phyloP scores from a whole-genome alignment of 2,797 vertebrate species.

The Xenops minutus region DNA sequence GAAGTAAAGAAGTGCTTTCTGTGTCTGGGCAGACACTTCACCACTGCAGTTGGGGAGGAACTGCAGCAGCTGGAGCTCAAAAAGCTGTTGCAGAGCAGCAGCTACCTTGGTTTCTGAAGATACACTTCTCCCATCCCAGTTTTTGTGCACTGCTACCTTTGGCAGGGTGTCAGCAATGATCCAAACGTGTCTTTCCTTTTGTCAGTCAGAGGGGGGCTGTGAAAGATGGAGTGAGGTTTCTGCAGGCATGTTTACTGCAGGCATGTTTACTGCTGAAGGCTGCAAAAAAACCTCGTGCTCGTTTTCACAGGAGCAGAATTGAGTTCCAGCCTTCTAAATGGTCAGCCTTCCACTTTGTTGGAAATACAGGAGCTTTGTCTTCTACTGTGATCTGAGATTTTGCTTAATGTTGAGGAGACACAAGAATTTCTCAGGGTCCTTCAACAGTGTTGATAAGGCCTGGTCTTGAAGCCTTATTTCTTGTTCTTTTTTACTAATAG shows the following conservation, averaged over 20 bases:
- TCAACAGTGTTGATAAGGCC: background rate
- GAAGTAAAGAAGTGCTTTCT: background rate
- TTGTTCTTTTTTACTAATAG: background rate
- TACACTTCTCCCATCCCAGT: too few species aligned
- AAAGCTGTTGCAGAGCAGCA: too few species aligned
- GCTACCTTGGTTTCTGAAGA: too few species aligned
- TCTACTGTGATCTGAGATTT: background rate
- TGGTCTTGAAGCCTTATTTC: background rate
- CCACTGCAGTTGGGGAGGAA: too few species aligned
- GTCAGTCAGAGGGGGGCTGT: background rate
- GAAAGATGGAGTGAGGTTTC: too few species aligned
- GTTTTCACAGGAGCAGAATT: background rate
- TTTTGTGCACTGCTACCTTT: too few species aligned
- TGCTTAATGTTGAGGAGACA: background rate
- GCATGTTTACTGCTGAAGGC: too few species aligned
- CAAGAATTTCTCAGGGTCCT: background rate
- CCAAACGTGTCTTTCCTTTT: background rate
- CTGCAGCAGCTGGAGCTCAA: too few species aligned
- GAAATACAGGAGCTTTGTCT: background rate
- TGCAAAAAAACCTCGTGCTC: too few species aligned
- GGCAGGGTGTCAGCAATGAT: background rate
- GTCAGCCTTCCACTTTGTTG: background rate
- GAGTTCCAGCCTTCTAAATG: background rate
- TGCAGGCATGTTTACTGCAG: too few species aligned
- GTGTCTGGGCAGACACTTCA: too few species aligned